Evolutionary conservation across 2,113 vertebrate genomes (phyloP).

Genomic region (Tupaia tana): DNA sequence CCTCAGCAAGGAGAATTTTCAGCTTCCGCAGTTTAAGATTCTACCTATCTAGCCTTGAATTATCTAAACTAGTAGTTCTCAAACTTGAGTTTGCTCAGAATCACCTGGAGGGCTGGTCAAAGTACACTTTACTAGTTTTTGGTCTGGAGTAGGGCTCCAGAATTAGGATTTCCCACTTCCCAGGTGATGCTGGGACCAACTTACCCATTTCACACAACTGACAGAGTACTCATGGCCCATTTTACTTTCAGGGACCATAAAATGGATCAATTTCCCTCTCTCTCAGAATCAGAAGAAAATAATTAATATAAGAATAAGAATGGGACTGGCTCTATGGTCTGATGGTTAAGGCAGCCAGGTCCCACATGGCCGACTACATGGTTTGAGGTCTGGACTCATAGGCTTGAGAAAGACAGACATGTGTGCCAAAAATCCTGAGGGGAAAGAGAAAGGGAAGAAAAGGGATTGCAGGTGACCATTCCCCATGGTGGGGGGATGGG

Average conservation of each 20-base stretch:
- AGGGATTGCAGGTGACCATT: too few species aligned
- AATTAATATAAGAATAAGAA: not conserved
- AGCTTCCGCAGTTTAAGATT: slow-evolving; percentile 2
- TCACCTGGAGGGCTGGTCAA: not conserved
- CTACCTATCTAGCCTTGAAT: not conserved
- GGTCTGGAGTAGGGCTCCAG: not conserved
- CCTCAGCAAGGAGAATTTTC: not conserved
- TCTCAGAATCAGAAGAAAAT: slow-evolving; percentile 19
- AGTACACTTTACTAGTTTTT: not conserved
- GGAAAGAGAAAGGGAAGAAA: too few species aligned
- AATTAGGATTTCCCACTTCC: not conserved
- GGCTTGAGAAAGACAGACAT: too few species aligned
- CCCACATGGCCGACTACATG: too few species aligned
- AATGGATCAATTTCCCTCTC: not conserved
- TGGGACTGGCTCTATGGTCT: too few species aligned
- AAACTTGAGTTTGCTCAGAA: not conserved
- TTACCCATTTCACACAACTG: not conserved
- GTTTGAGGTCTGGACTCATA: too few species aligned
- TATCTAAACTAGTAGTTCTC: not conserved
- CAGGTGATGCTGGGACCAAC: not conserved
- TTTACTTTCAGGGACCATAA: not conserved
- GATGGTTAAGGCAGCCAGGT: too few species aligned
- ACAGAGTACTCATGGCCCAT: not conserved
- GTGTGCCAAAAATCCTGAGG: too few species aligned
- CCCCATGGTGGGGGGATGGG: too few species aligned